phyloP scores from a whole-genome alignment of 2,888 invertebrate species.

The Psylliodes chrysocephalus region DNA sequence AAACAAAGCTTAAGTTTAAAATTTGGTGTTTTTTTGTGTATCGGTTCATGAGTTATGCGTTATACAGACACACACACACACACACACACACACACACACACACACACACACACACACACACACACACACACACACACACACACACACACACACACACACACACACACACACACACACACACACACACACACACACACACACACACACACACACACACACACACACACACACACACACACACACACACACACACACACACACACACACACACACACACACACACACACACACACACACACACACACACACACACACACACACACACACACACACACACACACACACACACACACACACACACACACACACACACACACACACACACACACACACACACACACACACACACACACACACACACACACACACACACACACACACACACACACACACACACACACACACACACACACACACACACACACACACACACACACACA shows the following conservation, averaged over 20 bases:
- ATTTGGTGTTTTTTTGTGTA: no score
- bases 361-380: slow-evolving; percentile 10
- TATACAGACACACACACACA: slow-evolving; percentile 10
- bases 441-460: slow-evolving; percentile 6
- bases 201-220: slow-evolving; percentile 10
- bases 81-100: slow-evolving; percentile 10
- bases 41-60: no score
- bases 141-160: slow-evolving; percentile 10
- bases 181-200: slow-evolving; percentile 10
- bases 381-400: slow-evolving; percentile 10
- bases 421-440: slow-evolving; percentile 10
- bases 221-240: slow-evolving; percentile 10
- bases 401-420: slow-evolving; percentile 10
- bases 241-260: slow-evolving; percentile 10
- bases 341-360: slow-evolving; percentile 10
- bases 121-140: slow-evolving; percentile 10
- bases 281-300: slow-evolving; percentile 10
- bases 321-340: slow-evolving; percentile 10
- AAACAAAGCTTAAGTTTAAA: no score
- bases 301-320: slow-evolving; percentile 10
- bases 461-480: slow-evolving; percentile 10
- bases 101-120: slow-evolving; percentile 10
- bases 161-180: slow-evolving; percentile 10
- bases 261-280: slow-evolving; percentile 10
- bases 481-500: slow-evolving; percentile 10